Percentiles rank a stretch among this genome's conserved stretches.
Evolutionary conservation across 2,888 invertebrate genomes (phyloP).

Genomic region (Diaphora mendica): DNA sequence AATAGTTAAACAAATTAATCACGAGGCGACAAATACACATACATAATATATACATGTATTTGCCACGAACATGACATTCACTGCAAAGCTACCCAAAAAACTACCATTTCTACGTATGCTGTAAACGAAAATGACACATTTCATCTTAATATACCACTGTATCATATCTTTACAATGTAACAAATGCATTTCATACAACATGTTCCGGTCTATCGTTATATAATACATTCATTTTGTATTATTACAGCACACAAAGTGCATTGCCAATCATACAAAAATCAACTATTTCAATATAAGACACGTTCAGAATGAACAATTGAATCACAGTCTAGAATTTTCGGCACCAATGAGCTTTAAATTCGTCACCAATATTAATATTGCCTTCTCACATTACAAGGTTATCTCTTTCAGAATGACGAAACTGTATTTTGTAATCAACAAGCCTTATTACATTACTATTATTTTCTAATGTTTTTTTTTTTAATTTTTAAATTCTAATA

Average conservation of each 20-base stretch:
- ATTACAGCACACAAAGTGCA: constrained; percentile 67
- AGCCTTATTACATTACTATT: constrained; percentile 77
- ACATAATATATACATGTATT: constrained; percentile 53
- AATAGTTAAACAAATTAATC: constrained; percentile 65
- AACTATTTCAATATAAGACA: constrained; percentile 87
- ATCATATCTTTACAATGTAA: constrained; percentile 65
- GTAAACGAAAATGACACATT: constrained; percentile 65
- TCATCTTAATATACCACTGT: constrained; percentile 58
- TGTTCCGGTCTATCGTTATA: constrained; percentile 63
- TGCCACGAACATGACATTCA: constrained; percentile 61
- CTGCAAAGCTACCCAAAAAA: constrained; percentile 78
- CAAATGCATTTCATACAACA: constrained; percentile 74
- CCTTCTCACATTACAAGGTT: constrained; percentile 66
- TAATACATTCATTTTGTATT: constrained; percentile 62
- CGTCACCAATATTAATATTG: constrained; percentile 75
- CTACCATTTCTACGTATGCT: constrained; percentile 74
- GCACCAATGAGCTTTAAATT: constrained; percentile 86
- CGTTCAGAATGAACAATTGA: constrained; percentile 85
- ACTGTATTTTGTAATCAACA: constrained; percentile 66
- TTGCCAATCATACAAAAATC: constrained; percentile 83
- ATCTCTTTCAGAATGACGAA: constrained; percentile 68
- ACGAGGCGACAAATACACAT: constrained; percentile 64
- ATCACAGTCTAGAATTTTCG: constrained; percentile 86
- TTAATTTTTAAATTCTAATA: constrained; percentile 67
- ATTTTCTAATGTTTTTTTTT: constrained; percentile 60